A percentile compares a stretch with the other conserved stretches of the same genome.
Evolutionary conservation across 2,797 vertebrate genomes (phyloP).

Genomic region (Rhinichthys osculus): DNA sequence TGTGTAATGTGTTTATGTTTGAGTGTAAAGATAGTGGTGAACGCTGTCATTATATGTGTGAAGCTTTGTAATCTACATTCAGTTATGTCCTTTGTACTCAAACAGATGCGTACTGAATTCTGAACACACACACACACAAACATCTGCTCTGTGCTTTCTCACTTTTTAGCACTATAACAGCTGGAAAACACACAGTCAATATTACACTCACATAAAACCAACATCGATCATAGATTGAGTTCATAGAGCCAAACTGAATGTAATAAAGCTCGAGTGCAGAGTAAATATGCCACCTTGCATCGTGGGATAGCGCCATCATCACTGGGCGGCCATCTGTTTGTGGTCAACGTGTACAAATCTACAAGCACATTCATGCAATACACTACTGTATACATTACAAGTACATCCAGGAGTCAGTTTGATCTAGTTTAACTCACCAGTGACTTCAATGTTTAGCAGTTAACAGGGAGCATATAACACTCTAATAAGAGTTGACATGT

Average conservation of each 20-base stretch:
- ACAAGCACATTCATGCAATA: not conserved
- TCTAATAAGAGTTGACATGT: too few relatives aligned
- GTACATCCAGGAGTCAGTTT: not conserved
- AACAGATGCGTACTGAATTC: conserved; percentile 18
- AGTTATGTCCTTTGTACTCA: conserved; percentile 24
- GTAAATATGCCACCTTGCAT: not conserved
- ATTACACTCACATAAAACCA: not conserved
- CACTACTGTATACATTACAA: not conserved
- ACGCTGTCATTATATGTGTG: conserved; percentile 29
- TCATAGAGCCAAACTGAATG: not conserved
- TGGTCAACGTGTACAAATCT: not conserved
- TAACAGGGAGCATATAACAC: too few relatives aligned
- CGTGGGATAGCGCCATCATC: not conserved
- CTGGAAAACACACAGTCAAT: not conserved
- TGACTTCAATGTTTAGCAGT: not conserved
- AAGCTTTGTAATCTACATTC: conserved; percentile 37
- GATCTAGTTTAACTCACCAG: not conserved
- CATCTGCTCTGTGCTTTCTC: conserved; percentile 28
- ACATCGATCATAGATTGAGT: not conserved
- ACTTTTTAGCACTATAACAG: not conserved
- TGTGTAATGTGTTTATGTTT: conserved; percentile 25
- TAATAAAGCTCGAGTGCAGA: not conserved
- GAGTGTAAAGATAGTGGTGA: conserved; percentile 12
- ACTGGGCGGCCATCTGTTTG: too few relatives aligned
- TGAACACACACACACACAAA: not conserved